Base-by-base conservation (phyloP, 2,888 invertebrate genomes). In the Clitarchus hookeri region DNA sequence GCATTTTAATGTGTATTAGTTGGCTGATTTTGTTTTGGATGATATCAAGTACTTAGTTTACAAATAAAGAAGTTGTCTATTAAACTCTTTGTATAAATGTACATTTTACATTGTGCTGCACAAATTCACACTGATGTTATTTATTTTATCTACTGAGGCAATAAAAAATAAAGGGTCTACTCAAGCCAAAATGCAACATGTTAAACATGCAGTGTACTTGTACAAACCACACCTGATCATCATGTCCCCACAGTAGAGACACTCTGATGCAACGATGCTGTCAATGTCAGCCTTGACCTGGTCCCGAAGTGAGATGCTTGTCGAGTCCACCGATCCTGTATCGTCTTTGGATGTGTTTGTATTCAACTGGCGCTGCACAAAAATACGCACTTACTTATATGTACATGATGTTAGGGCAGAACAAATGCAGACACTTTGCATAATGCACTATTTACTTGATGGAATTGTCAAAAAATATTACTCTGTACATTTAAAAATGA, bases 221-320 rank as follows among this genome's bases (percentile, higher is more conserved):
- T 48, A 48, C 12, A 48, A 48, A 0, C 16, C 83, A 77, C 90
- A 94, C 94, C 93, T 93, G 90, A 98, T 98, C 96, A 98, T 97
- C 89, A 95, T 94, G 89, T 98, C 96, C 6, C 99, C 98, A 91
- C 99, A 99, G 92, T 96, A 98, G 9, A 98, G 93, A 91, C 99
- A 99, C 92, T 99, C 98, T 0, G 95, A 94, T 0, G 98, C 98
- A 1, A 98, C 93, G 3, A 98, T 94, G 89, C 97, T 96, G 91
- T 98, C 98, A 65, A 98, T 94, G 89, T 98, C 96, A 80, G 94
- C 93, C 91, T 96, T 95, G 0, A 97, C 92, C 88, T 95, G 93
- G 88, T 96, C 96, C 83, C 94, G 92, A 0, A 93, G 92, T 1
- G 93, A 93, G 88, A 91, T 93, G 90, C 91, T 94, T 87, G 89